Conservation (phyloP, 2,888 invertebrate species). For the Leuctra nigra region DNA sequence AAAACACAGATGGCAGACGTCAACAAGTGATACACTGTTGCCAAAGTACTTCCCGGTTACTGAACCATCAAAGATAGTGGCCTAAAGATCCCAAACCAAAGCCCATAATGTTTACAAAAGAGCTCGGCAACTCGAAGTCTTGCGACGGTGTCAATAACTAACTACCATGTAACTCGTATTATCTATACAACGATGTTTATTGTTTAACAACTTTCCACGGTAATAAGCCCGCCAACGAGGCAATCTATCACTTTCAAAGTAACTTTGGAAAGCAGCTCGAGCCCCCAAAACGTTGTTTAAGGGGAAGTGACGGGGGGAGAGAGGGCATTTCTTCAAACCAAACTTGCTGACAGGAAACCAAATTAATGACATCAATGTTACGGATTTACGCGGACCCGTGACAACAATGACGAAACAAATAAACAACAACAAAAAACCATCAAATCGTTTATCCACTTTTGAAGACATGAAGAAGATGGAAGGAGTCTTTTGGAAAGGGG, state of each 20-base stretch:
- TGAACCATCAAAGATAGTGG: not conserved
- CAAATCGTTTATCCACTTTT: not conserved
- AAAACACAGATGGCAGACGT: no score
- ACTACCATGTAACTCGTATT: not conserved
- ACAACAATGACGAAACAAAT: not conserved
- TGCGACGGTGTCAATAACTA: not conserved
- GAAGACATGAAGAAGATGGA: no score
- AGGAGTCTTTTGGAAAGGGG: no score
- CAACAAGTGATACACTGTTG: no score
- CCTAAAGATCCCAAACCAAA: not conserved
- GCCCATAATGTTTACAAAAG: not conserved
- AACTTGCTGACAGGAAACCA: not conserved
- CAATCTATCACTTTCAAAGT: not conserved
- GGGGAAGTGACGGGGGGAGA: no score
- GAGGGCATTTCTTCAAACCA: not conserved
- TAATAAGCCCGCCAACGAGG: not conserved
- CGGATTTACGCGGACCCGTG: constrained; percentile 3
- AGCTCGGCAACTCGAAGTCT: not conserved
- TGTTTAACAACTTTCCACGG: not conserved
- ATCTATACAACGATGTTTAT: not conserved
- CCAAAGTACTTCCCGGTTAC: no score
- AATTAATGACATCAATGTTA: constrained; percentile 11
- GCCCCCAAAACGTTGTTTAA: no score
- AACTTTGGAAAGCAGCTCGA: no score
- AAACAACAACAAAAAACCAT: not conserved